Conservation (phyloP, 2,888 invertebrate genomes). For the Eugnorisma glareosa region DNA sequence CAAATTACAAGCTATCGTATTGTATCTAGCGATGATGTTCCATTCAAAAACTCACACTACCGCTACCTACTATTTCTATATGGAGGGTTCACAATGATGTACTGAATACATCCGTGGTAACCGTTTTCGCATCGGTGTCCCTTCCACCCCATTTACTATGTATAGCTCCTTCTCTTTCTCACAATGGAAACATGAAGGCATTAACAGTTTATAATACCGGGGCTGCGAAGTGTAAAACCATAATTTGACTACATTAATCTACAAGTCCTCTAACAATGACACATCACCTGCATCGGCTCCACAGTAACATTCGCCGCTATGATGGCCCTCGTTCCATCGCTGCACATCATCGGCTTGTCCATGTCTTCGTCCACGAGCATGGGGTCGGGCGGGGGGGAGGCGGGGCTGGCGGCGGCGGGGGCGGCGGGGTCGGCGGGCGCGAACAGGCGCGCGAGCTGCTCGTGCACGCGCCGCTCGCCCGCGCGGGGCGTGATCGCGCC, state of each 20-base stretch:
- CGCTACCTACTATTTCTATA: too few relatives aligned
- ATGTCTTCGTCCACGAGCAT: slow-evolving; percentile 66
- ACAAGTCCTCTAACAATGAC: not conserved
- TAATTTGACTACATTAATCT: not conserved
- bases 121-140: too few relatives aligned
- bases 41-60: not conserved
- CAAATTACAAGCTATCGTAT: not conserved
- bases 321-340: slow-evolving; percentile 53
- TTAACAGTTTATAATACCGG: not conserved
- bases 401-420: slow-evolving; percentile 17
- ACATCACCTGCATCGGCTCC: slow-evolving; percentile 82
- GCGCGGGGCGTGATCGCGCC: slow-evolving; percentile 91
- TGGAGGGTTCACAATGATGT: too few relatives aligned
- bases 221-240: not conserved
- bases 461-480: slow-evolving; percentile 93
- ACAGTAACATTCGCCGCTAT: slow-evolving; percentile 73
- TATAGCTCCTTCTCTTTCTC: not conserved
- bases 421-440: slow-evolving; percentile 71
- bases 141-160: too few relatives aligned
- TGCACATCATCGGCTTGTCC: slow-evolving; percentile 20
- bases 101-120: too few relatives aligned
- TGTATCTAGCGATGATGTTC: not conserved
- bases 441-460: slow-evolving; percentile 91
- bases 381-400: slow-evolving; percentile 46
- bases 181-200: not conserved